These are phyloP conservation scores for Noctua fimbriata DNA, from an alignment of 2,888 invertebrate species.

Conservation along the genomic window DNA sequence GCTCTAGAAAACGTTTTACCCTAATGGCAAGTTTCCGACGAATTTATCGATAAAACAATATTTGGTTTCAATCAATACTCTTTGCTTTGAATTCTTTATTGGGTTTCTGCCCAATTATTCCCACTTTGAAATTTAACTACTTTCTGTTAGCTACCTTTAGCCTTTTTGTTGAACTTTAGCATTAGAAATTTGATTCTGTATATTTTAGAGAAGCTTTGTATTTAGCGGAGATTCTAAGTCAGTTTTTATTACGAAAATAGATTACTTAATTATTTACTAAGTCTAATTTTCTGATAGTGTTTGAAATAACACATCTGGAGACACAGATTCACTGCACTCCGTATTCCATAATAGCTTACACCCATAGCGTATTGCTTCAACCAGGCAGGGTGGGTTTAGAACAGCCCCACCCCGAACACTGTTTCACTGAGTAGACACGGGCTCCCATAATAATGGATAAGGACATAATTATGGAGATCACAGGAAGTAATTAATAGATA, in stretches of 20 bases:
- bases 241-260: not conserved
- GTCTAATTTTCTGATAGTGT: not conserved
- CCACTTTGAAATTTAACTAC: slow-evolving; percentile 45
- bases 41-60: slow-evolving; percentile 30
- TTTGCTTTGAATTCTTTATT: slow-evolving; percentile 53
- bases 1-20: not conserved
- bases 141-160: slow-evolving; percentile 33
- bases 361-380: too few species aligned
- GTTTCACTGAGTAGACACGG: too few species aligned
- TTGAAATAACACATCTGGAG: not conserved
- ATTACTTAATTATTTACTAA: not conserved
- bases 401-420: too few species aligned
- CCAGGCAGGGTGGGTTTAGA: too few species aligned
- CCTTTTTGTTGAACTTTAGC: slow-evolving; percentile 44
- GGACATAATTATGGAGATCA: too few species aligned
- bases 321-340: too few species aligned
- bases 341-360: too few species aligned
- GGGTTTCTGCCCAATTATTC: slow-evolving; percentile 45
- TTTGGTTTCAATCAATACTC: slow-evolving; percentile 54
- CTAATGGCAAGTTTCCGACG: slow-evolving; percentile 20
- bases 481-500: too few species aligned
- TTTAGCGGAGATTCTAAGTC: not conserved
- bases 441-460: too few species aligned
- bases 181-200: slow-evolving; percentile 27
- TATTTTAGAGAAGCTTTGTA: slow-evolving; percentile 15